Evolutionary conservation across 2,113 vertebrate genomes (phyloP).

Genomic region (Elanus axillaris): DNA sequence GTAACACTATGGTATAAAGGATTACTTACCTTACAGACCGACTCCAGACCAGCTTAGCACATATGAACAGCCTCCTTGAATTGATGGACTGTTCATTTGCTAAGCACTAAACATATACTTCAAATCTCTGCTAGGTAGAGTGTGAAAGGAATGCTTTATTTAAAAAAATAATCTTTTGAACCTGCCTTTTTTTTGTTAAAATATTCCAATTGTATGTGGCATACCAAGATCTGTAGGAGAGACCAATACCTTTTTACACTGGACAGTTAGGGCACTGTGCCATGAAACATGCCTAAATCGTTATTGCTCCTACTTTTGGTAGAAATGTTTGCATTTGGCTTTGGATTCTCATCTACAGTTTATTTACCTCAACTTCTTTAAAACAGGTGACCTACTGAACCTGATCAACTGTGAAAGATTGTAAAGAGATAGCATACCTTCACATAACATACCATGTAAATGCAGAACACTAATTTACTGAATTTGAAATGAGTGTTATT

Average conservation of each 20-base stretch:
- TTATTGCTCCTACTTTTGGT: neutral
- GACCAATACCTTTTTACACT: neutral
- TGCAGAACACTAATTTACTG: neutral
- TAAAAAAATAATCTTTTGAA: neutral
- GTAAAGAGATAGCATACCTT: neutral
- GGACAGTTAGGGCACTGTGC: neutral
- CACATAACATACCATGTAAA: neutral
- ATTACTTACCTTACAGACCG: neutral
- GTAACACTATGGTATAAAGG: neutral
- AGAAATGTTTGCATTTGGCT: neutral
- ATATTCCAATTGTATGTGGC: neutral
- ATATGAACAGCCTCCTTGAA: neutral
- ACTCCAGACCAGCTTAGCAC: neutral
- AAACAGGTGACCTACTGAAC: slow-evolving; percentile 1
- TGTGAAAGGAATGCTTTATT: neutral
- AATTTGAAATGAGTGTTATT: neutral
- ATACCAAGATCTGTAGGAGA: neutral
- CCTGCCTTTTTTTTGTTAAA: neutral
- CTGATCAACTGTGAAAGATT: neutral
- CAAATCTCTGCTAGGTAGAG: neutral
- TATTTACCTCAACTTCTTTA: neutral
- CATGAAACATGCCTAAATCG: neutral
- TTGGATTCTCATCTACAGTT: neutral
- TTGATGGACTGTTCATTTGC: neutral
- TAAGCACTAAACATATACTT: neutral